Evolutionary conservation across 2,113 vertebrate genomes (phyloP), one percentile per base, ranked within the genome.

Genomic region (Anthoscopus minutus): DNA sequence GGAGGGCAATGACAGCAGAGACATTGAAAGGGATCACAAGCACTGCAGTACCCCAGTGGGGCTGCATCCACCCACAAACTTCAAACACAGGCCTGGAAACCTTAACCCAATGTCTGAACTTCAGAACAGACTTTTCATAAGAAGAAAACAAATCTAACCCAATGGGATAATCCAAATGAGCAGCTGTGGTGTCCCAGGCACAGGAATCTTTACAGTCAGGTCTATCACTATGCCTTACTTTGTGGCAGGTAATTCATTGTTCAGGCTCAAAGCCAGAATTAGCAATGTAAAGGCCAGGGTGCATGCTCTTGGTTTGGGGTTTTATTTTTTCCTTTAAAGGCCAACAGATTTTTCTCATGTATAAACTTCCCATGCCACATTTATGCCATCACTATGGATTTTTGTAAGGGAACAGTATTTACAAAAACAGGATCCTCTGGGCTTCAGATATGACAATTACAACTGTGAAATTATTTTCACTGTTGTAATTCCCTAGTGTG

Each of bases 1-100:
- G 18, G 33, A 86, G 70, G 48, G 44, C 10, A 21, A 11, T 1
- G 15, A 58, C 51, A 90, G 78, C 47, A 79, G 66, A 67, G 62
- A 50, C 38, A 37, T 48, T 3, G 0, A 8, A 4, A 11, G 18
- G 21, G 27, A 23, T 4, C 50, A 11, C 0, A 0, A 79, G 42
- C 60, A 28, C n/a, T 40, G 47, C 18, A 10, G 45, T 3, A 37
- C 2, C 24, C 38, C 23, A 19, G 19, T 14, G 10, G 5, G 53
- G 67, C 62, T 92, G 28, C 27, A 13, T 2, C 21, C 31, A 33
- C n/a, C 28, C 44, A 54, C 0, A 2, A 47, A 38, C 42, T 11
- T 38, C 24, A 37, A 61, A 76, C 22, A 15, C 18, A 40, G 6
- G 8, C 57, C 79, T 64, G 44, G 9, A 64, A 60, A 82, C 57